Evolutionary conservation across 2,797 vertebrate genomes (phyloP).

Genomic region (Amblyraja radiata): DNA sequence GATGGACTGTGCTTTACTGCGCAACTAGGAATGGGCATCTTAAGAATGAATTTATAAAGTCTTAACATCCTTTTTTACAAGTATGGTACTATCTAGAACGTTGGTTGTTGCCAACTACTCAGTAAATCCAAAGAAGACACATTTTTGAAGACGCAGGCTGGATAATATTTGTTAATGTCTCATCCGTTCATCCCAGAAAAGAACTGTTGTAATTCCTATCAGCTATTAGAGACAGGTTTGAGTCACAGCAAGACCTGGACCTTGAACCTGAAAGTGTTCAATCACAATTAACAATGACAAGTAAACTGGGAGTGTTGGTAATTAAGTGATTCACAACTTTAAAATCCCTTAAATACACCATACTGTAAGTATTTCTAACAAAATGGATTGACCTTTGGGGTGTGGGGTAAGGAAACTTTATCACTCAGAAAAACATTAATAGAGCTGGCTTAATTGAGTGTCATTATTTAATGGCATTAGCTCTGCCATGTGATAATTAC

Average conservation of each 20-base stretch:
- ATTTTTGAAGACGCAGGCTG: neutral
- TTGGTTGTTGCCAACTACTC: neutral
- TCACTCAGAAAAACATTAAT: slow-evolving; percentile 42
- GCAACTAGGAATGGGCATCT: neutral
- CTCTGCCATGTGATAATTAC: slow-evolving; percentile 40
- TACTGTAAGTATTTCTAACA: neutral
- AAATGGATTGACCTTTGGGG: neutral
- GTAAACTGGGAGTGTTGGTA: neutral
- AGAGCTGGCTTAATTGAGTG: slow-evolving; percentile 23
- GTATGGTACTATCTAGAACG: neutral
- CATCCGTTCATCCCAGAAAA: too few species aligned
- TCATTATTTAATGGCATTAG: slow-evolving; percentile 42
- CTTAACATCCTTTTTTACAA: neutral
- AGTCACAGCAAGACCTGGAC: neutral
- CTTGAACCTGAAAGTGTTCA: slow-evolving; percentile 23
- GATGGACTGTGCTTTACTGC: neutral
- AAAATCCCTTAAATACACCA: neutral
- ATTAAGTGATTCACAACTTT: slow-evolving; percentile 18
- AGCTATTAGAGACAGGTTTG: neutral
- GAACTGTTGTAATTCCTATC: neutral
- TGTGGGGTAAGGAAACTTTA: slow-evolving; percentile 43
- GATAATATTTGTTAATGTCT: neutral
- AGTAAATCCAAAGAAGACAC: neutral
- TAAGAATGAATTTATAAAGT: neutral
- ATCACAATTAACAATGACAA: slow-evolving; percentile 32